phyloP scores from a whole-genome alignment of 2,113 vertebrate species.

The Poeciliopsis turrubarensis region DNA sequence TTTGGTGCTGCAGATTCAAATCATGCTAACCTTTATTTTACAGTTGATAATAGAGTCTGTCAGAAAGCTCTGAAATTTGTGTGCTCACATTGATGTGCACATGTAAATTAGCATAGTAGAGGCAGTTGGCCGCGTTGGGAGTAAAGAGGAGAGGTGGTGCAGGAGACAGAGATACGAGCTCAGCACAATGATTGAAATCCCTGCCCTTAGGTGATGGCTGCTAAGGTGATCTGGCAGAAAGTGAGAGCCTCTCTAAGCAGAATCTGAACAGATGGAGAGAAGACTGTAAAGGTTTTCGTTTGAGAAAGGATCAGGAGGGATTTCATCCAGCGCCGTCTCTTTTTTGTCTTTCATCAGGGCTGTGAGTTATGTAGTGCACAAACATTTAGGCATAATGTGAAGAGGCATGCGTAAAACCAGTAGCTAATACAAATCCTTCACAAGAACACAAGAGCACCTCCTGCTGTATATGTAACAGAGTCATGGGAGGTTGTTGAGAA shows the following conservation, averaged over 20 bases:
- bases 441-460: conserved; percentile 10
- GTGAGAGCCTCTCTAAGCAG: conserved; percentile 41
- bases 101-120: conserved; percentile 49
- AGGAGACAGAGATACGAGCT: conserved; percentile 49
- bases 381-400: conserved; percentile 26
- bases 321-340: conserved; percentile 36
- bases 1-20: conserved; percentile 30
- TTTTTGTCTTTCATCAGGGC: conserved; percentile 25
- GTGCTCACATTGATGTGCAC: conserved; percentile 26
- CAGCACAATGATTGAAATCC: conserved; percentile 68
- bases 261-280: conserved; percentile 32
- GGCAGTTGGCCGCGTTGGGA: conserved; percentile 36
- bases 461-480: neutral
- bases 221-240: conserved; percentile 59
- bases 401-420: conserved; percentile 26
- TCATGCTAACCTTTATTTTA: conserved; percentile 43
- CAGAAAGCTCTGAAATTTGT: conserved; percentile 35
- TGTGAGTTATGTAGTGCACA: conserved; percentile 1
- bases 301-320: conserved; percentile 40
- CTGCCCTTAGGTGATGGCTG: conserved; percentile 62
- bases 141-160: conserved; percentile 15
- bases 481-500: conserved; percentile 16
- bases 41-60: conserved; percentile 22
- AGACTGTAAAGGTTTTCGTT: conserved; percentile 44
- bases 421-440: conserved; percentile 1